Base-by-base conservation (phyloP, 2,797 vertebrate species). In the Loriculus beryllinus region DNA sequence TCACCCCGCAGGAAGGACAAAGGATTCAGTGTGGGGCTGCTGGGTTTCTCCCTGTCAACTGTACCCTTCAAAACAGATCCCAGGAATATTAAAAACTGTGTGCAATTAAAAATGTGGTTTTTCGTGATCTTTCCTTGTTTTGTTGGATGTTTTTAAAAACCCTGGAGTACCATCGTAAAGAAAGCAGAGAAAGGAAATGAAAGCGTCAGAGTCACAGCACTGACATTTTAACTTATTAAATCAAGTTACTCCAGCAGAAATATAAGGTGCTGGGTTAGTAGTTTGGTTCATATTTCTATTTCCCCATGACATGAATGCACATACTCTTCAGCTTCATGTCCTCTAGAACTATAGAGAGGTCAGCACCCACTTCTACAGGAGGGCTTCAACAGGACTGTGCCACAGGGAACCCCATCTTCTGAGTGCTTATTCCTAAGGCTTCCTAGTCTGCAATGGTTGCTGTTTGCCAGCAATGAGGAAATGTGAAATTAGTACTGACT, bases 1-100 rank as follows among this genome's bases (percentile, higher is more conserved):
- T 97, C 96, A 97, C 96, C 96, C 94, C 57, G 96, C 96, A 97
- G 97, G 97, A 97, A 98, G 97, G 97, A 98, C 97, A 98, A 98
- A 98, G 96, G 95, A 92, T 94, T 95, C 96, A 97, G 94, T 97
- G 97, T 97, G 64, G 94, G 92, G 95, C 87, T 96, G 96, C 96
- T 91, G 95, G 52, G 37, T 75, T 94, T 94, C 95, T 96, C 92
- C 72, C 93, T 75, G 93, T 96, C 96, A 92, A 93, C 96, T 85
- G 93, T 42, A 91, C 93, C 94, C 96, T 95, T 93, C 86, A 96
- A 96, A 95, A 88, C 82, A 62, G 74, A 90, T 86, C 95, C 88
- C 35, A 97, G 95, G 97, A 96, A 96, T 91, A 96, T 64, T 76
- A 92, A 95, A 94, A 95, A 65, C 88, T 47, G 52, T 3, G 0